These are phyloP conservation scores for Antennarius striatus DNA, from an alignment of 2,113 vertebrate genomes.

Conservation along the genomic window DNA sequence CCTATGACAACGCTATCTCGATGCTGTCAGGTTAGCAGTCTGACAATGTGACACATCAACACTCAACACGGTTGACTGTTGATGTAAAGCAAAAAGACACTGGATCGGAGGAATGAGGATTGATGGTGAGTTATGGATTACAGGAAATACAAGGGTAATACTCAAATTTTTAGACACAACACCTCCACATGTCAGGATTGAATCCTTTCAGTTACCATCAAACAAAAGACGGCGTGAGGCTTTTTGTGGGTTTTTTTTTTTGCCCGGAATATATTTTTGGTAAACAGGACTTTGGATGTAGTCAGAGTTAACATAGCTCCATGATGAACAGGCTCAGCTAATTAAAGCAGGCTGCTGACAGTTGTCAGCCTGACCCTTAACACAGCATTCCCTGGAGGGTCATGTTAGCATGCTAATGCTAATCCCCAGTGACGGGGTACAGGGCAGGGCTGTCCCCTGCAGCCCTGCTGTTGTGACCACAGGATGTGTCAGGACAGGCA, in stretches of 20 bases:
- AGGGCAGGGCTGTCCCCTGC: conserved; percentile 72
- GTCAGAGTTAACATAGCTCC: conserved; percentile 13
- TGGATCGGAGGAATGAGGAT: background rate
- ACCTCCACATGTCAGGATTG: conserved; percentile 1
- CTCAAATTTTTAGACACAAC: conserved; percentile 25
- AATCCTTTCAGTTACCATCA: conserved; percentile 4
- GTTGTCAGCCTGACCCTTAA: conserved; percentile 67
- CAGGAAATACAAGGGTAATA: conserved; percentile 19
- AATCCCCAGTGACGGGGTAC: conserved; percentile 78
- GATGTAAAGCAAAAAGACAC: conserved; percentile 50
- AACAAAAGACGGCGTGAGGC: conserved; percentile 6
- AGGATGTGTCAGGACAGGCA: conserved; percentile 73
- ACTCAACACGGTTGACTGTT: conserved; percentile 41
- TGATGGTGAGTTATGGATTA: conserved; percentile 57
- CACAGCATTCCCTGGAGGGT: conserved; percentile 51
- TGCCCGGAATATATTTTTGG: background rate
- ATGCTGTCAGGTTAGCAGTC: conserved; percentile 64
- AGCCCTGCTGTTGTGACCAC: conserved; percentile 65
- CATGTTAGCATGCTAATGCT: conserved; percentile 78
- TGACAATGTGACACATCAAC: conserved; percentile 52
- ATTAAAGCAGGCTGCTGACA: conserved; percentile 76
- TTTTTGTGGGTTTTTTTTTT: conserved; percentile 10
- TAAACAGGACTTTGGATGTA: conserved; percentile 20
- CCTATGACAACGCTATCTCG: conserved; percentile 67
- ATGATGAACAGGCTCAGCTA: conserved; percentile 58